phyloP scores from a whole-genome alignment of 1,140 invertebrate genomes.

The Zaprionus capensis region DNA sequence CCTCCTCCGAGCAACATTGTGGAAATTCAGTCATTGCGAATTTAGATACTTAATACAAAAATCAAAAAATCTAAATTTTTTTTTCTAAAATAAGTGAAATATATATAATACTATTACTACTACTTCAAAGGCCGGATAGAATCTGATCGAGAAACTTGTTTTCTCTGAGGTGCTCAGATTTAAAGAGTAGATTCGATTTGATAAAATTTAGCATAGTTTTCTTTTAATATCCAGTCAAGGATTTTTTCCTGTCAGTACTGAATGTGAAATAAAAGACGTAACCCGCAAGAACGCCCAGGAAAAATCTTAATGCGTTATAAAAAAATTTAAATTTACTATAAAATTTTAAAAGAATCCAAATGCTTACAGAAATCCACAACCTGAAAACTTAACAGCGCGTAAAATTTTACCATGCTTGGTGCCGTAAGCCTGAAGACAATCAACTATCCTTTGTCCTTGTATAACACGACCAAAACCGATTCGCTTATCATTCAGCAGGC shows the following conservation, averaged over 20 bases:
- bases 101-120: too few relatives aligned
- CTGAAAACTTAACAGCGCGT: slow-evolving; percentile 54
- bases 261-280: too few relatives aligned
- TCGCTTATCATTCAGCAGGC: slow-evolving; percentile 64
- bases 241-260: too few relatives aligned
- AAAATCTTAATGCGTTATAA: background rate
- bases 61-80: background rate
- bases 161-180: background rate
- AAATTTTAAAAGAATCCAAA: slow-evolving; percentile 22
- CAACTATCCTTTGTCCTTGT: slow-evolving; percentile 66
- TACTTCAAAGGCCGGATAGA: background rate
- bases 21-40: slow-evolving; percentile 4
- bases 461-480: slow-evolving; percentile 70
- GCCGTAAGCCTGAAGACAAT: slow-evolving; percentile 69
- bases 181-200: background rate
- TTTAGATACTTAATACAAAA: background rate
- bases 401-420: slow-evolving; percentile 74
- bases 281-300: background rate
- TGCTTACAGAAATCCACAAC: slow-evolving; percentile 59
- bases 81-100: background rate
- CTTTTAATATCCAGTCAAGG: background rate
- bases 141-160: background rate
- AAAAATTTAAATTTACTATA: slow-evolving; percentile 19
- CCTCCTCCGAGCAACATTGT: background rate
- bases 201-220: background rate